Base-by-base conservation (phyloP, 2,113 vertebrate genomes). In the Arothron firmamentum region DNA sequence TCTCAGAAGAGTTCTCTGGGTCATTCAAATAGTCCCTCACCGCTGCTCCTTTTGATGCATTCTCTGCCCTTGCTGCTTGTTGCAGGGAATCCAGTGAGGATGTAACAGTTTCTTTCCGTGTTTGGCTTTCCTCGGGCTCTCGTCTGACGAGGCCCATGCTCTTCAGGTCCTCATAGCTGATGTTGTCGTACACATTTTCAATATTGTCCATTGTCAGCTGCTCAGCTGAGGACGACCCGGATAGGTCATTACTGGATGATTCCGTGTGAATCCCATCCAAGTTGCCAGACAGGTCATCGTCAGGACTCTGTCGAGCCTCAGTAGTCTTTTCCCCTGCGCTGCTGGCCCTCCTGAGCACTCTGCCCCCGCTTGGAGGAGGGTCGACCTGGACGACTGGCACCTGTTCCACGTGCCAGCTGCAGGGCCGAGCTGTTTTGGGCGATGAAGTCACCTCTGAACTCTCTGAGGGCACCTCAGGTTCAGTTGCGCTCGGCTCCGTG, bases 141-240 rank as follows among this genome's bases (percentile, higher is more conserved):
- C 92, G 91, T 67, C 90, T 89, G 55, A 93, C 85, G 0, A 96
- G 86, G 50, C 94, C 94, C 94, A 98, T 95, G 49, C 89, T 89
- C 77, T 96, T 97, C n/a, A 98, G 86, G 84, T 98, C 96, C 76
- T 99, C 94, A 0, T 93, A 97, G 84, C 94, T 98, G 71, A 99
- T 96, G 67, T 99, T 99, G 70, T 99, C 96, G 70, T 99, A 99
- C 52, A 99, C 93, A 11, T 97, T 96, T 68, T 98, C 94, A 46
- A 96, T 90, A n/a, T 96, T 94, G 20, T 97, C 94, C 0, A 94
- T 65, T 0, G 93, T 94, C 67, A 99, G 64, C 82, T 98, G 94
- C 58, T 95, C 87, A 0, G 93, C 92, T 6, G 93, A 96, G 3
- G 94, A 93, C 17, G 90, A 92, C 11, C 52, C 89, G 16, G 92